Evolutionary conservation across 2,113 vertebrate species (phyloP).

Genomic region (Noctilio leporinus): DNA sequence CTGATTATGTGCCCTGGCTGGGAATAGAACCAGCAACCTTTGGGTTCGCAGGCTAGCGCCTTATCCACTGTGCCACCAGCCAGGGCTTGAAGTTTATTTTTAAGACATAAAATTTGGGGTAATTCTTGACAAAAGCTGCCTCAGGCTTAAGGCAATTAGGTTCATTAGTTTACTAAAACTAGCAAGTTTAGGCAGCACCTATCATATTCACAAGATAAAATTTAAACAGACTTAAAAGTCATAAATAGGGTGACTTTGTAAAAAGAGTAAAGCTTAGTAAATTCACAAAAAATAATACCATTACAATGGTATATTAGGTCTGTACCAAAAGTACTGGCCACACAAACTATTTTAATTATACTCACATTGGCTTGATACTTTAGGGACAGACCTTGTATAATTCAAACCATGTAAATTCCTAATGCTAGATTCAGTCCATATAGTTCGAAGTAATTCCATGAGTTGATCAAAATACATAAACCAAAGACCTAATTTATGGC

Average conservation of each 20-base stretch:
- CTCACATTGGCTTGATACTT: too few species aligned
- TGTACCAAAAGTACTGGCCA: too few species aligned
- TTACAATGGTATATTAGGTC: not conserved
- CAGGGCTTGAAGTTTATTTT: not conserved
- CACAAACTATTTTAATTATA: too few species aligned
- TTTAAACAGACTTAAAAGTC: not conserved
- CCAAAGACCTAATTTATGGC: not conserved
- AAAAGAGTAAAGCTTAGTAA: not conserved
- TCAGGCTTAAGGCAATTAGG: not conserved
- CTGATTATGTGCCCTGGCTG: too few species aligned
- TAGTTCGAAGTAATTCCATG: not conserved
- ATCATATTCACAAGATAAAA: slow-evolving; percentile 3
- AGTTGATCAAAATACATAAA: not conserved
- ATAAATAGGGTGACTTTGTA: not conserved
- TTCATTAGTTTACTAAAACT: not conserved
- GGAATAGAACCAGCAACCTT: too few species aligned
- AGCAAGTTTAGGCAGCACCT: not conserved
- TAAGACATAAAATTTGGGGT: not conserved
- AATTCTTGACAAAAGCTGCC: not conserved
- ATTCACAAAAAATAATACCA: not conserved
- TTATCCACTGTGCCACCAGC: too few species aligned
- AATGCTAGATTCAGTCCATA: not conserved
- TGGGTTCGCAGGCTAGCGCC: too few species aligned
- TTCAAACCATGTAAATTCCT: not conserved
- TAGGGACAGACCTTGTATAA: too few species aligned